phyloP scores from a whole-genome alignment of 2,797 vertebrate species.

The Sphenodon punctatus region DNA sequence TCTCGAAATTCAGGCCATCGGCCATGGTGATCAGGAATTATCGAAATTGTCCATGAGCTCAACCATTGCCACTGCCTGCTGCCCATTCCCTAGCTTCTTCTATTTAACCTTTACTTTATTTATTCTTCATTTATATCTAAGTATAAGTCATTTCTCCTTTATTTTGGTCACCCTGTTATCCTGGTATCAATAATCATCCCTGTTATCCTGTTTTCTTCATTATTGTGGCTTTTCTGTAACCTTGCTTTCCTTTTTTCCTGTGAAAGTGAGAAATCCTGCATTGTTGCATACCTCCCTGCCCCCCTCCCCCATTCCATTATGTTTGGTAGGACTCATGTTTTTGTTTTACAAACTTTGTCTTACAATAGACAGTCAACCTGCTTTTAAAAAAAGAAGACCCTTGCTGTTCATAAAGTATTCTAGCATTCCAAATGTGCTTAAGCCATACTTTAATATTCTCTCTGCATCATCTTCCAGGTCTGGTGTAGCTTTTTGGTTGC shows the following conservation, averaged over 20 bases:
- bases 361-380: neutral
- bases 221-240: neutral
- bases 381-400: neutral
- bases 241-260: no score
- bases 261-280: neutral
- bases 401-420: neutral
- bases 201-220: neutral
- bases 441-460: neutral
- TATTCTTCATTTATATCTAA: neutral
- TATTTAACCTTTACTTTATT: neutral
- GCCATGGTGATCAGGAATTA: constrained; percentile 69
- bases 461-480: neutral
- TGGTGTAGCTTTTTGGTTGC: neutral
- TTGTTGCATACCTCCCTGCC: neutral
- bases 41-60: no score
- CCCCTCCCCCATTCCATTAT: no score
- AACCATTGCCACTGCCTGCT: no score
- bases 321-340: neutral
- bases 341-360: neutral
- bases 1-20: constrained; percentile 88
- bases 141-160: neutral
- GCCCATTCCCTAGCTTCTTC: neutral
- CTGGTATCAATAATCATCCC: neutral
- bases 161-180: neutral
- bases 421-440: neutral